Evolutionary conservation across 2,797 vertebrate genomes (phyloP), one percentile per base, ranked within the genome.

Genomic region (Hozukius guyotensis): DNA sequence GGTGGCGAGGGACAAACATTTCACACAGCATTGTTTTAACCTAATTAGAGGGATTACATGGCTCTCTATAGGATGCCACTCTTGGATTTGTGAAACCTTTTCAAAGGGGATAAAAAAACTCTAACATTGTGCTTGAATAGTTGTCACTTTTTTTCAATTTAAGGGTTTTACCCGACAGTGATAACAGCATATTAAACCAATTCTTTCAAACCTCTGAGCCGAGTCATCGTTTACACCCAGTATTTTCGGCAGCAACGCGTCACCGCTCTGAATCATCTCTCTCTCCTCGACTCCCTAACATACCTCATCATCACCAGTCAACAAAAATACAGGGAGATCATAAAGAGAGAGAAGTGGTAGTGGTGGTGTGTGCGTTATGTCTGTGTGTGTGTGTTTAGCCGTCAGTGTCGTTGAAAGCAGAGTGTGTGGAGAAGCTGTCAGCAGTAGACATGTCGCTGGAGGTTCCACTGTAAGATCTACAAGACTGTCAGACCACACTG

Each of bases 351-450:
- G 81, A 83, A 57, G 57, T 57, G 77, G 81, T 78, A 77, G 25
- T 68, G 31, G 75, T 75, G 77, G 74, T 70, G 65, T 42, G 76
- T 49, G 56, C 31, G 10, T n/a, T 34, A 34, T 0, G 20, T 61
- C 27, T 81, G 77, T 63, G 62, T 53, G 29, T 68, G 14, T 27
- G 34, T 52, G 63, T 88, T 84, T 84, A 86, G 84, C 85, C 75
- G 72, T 90, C 83, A 87, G 82, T 82, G 88, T 72, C 31, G 61
- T 77, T 84, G 88, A 90, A 92, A 93, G 89, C 80, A 61, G 82
- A 89, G 84, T 69, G 81, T 90, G 90, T 88, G 83, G 93, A 93
- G 85, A 90, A 92, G 92, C 94, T 95, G 95, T 94, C 94, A 95
- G 86, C 83, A 34, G 78, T 27, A 90, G 91, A 89, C 84, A 87